Base-by-base conservation (phyloP, 2,888 invertebrate species). In the Ypsolopha sequella region DNA sequence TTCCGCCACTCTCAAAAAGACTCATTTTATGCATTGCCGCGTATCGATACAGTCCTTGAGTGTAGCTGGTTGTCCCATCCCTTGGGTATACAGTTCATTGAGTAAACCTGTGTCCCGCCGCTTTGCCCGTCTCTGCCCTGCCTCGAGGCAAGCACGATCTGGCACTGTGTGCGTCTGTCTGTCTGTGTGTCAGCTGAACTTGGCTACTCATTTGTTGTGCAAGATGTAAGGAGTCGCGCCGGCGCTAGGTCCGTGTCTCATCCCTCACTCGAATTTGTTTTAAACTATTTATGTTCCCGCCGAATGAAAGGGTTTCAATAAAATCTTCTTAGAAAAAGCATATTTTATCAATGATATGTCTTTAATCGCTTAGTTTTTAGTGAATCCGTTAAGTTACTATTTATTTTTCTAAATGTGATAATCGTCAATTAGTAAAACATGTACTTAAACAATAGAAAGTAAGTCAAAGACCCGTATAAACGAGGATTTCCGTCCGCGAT, bases 21-120 rank as follows among this genome's bases (percentile, higher is more conserved):
- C n/a, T n/a, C n/a, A n/a, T n/a, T n/a, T n/a, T n/a, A n/a, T n/a
- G 50, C 57, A 53, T 53, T 53, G 54, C 52, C 52, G 7, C 1
- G 36, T 48, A 57, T 61, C 59, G 60, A 61, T 59, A 63, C 56
- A 54, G 14, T 36, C 36, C 14, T 36, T 47, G 47, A 14, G 10
- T 9, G 14, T 36, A 24, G 45, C 33, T 24, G 11, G 9, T 24
- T 33, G 10, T n/a, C 55, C 59, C 66, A 65, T 65, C 68, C 63
- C 68, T 70, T 9, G 3, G 59, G 57, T 60, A 54, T 62, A 62
- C 69, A 66, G 72, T 80, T 77, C 79, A 80, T 81, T 81, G 77
- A 80, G 78, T 74, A 80, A 79, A 78, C 70, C 69, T 68, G 73
- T 72, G 75, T 68, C 50, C 54, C 58, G 58, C 58, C 59, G 70